A percentile compares a stretch with the other conserved stretches of the same genome.
phyloP scores from a whole-genome alignment of 2,797 vertebrate genomes.

The Notolabrus celidotus region DNA sequence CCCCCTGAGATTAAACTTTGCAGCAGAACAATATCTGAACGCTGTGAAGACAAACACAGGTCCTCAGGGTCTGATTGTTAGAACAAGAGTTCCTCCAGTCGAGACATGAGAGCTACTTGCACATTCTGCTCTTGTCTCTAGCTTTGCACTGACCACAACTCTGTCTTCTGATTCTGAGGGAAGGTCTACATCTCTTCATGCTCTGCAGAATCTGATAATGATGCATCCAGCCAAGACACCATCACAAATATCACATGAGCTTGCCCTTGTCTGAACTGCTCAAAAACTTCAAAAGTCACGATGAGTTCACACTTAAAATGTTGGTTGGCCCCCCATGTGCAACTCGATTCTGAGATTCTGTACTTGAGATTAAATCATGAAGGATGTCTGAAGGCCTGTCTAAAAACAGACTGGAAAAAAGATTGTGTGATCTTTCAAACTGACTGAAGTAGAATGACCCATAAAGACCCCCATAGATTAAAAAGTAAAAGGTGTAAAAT shows the following conservation, averaged over 20 bases:
- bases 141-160: conserved; percentile 67
- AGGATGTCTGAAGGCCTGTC: not conserved
- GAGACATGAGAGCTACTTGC: conserved; percentile 72
- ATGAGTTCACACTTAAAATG: conserved; percentile 15
- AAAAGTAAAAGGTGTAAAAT: not conserved
- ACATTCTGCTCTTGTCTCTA: conserved; percentile 68
- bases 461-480: not conserved
- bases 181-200: conserved; percentile 62
- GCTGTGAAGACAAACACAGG: conserved; percentile 75
- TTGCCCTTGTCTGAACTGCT: conserved; percentile 9
- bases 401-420: not conserved
- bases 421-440: conserved; percentile 7
- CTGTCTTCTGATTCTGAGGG: conserved; percentile 42
- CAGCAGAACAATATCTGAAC: conserved; percentile 78
- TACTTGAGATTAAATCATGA: conserved; percentile 6
- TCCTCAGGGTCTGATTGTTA: conserved; percentile 80
- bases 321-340: not conserved
- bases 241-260: conserved; percentile 49
- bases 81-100: conserved; percentile 76
- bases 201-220: conserved; percentile 73
- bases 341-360: not conserved
- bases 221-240: conserved; percentile 51
- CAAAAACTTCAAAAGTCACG: conserved; percentile 15
- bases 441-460: not conserved
- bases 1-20: conserved; percentile 78